Evolutionary conservation across 2,888 invertebrate genomes (phyloP).

Genomic region (Temnothorax ravouxi): DNA sequence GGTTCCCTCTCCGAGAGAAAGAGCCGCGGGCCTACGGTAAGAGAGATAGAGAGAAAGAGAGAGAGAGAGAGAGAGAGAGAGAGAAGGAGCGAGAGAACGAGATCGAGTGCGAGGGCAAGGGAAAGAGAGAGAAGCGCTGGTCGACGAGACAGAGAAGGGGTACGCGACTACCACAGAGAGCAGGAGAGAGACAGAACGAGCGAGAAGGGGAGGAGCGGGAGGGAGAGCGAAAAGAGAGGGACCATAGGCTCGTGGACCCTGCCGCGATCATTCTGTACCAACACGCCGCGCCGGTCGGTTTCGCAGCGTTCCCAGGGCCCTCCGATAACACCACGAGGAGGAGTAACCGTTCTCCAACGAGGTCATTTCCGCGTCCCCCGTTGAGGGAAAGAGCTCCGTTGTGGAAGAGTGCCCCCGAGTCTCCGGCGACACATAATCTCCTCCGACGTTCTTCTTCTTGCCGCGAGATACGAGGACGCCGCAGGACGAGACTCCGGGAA

Average conservation of each 20-base stretch:
- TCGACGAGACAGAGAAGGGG: conserved; percentile 34
- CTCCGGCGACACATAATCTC: background rate
- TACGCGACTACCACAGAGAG: conserved; percentile 29
- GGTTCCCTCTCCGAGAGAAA: conserved; percentile 71
- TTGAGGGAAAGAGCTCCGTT: background rate
- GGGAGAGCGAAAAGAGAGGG: conserved; percentile 67
- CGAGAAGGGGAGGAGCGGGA: conserved; percentile 53
- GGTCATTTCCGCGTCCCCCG: conserved; percentile 29
- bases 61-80: background rate
- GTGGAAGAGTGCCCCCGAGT: background rate
- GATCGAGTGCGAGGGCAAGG: background rate
- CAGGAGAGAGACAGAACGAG: conserved; percentile 48
- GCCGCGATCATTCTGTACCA: conserved; percentile 76
- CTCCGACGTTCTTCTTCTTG: background rate
- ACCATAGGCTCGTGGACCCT: conserved; percentile 74
- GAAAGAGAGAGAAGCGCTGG: conserved; percentile 2
- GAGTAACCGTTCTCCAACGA: conserved; percentile 49
- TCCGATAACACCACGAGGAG: conserved; percentile 71
- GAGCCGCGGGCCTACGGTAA: conserved; percentile 42
- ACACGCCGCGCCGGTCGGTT: conserved; percentile 74
- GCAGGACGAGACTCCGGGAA: conserved; percentile 52
- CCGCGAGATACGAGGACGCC: conserved; percentile 22
- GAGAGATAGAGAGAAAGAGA: background rate
- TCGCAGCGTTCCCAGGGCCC: conserved; percentile 70
- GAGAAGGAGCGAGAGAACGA: background rate